Base-by-base conservation (phyloP, 2,888 invertebrate species). In the Odontocolon sp. region DNA sequence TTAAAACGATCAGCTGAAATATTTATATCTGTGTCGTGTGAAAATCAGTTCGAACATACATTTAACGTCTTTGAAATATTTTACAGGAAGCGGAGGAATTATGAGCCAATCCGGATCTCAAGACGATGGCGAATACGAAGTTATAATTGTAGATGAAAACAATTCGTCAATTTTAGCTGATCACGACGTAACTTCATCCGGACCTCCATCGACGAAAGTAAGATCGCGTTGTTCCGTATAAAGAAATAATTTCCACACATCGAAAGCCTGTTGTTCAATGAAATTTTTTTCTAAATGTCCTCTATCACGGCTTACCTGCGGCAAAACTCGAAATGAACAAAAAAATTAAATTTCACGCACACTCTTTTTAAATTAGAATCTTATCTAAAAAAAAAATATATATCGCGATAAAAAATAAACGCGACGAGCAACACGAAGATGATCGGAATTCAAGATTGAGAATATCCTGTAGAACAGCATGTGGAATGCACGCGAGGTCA, bases 121-220 rank as follows among this genome's bases (percentile, higher is more conserved):
- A 70, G 96, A 96, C 88, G 96, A 96, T 87, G 95, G 94, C 75
- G 96, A 96, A 87, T 96, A 96, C 89, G 96, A 97, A 87, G 96
- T 97, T 84, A 97, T 97, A 88, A 96, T 96, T 78, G 96, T 96
- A 85, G 97, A 97, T 88, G 97, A 97, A 89, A 96, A 95, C 88
- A 96, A 96, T 92, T 96, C 97, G 0, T 95, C 95, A 9, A 93
- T 94, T 77, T 91, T 96, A 82, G 95, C 95, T 57, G 96, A 96
- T 86, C 93, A 95, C 88, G 96, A 96, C 87, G 94, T 96, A 14
- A 93, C 94, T 81, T 94, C 94, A 14, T 93, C 93, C 82, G 94
- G 94, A 21, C 94, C 95, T 33, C 95, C 96, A 3, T 97, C 96
- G 6, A 95, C 96, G 82, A 97, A 96, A 95, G 96, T 96, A 92